Base-by-base conservation (phyloP, 2,797 vertebrate species). In the Melanotaenia nigrans region DNA sequence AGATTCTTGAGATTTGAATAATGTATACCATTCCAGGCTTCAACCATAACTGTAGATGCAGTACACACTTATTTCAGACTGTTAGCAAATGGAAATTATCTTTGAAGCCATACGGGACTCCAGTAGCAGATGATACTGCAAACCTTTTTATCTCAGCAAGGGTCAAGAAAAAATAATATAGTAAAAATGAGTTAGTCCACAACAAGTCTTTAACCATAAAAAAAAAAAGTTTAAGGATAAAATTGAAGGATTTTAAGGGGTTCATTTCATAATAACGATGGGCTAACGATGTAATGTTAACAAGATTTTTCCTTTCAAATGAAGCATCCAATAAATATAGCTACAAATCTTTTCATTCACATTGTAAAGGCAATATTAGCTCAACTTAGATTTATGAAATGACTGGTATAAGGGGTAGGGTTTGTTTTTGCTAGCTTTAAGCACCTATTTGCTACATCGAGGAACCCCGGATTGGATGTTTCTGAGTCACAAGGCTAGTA, bases 251-350 rank as follows among this genome's bases (percentile, higher is more conserved):
- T 45, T 45, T 16, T 40, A 40, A 40, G 5, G 4, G 16, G 16
- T 18, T 45, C 0, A 45, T 65, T 77, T 64, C 18, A 59, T 35
- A 56, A 30, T 47, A 30, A 61, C 54, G 61, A 35, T 13, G 24
- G 35, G 47, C 14, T 73, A 77, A 73, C 49, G 42, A n/a, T 64
- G 20, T 71, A 30, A 22, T n/a, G 30, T 40, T 71, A 51, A 67
- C 28, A 30, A 30, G 35, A 64, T 20, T 71, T 54, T 61, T 63
- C 16, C 12, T 40, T 54, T 22, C 22, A 22, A 20, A 36, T 61
- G 18, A 47, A 57, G 65, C 25, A 62, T 35, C 18, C 4, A 10
- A 28, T 61, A 59, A 51, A 65, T 28, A 25, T 28, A 2, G 1
- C 13, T 54, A 6, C 4, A 54, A 54, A 14, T 3, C 13, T 25